Evolutionary conservation across 2,888 invertebrate species (phyloP).

Genomic region (Pristionchus entomophagus): DNA sequence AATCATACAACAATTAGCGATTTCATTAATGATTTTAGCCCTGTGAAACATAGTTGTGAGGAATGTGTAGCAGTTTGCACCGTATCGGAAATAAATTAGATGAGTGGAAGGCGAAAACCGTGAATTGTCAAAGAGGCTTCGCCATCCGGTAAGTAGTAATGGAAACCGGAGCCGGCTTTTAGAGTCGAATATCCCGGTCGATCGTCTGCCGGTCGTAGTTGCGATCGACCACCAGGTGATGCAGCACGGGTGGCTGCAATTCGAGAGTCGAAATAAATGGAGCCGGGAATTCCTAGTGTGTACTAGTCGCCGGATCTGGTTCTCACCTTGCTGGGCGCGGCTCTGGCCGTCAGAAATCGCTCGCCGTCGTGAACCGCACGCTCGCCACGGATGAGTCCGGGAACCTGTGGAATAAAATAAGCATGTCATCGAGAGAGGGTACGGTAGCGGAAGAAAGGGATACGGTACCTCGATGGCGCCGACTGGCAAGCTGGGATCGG

Average conservation of each 20-base stretch:
- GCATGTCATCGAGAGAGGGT: neutral
- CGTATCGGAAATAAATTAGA: neutral
- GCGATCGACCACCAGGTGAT: neutral
- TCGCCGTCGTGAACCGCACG: conserved; percentile 13
- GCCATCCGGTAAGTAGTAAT: neutral
- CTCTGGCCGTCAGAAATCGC: neutral
- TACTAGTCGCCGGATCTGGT: neutral
- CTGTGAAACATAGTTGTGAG: neutral
- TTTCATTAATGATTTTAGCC: no score
- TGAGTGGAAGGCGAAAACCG: neutral
- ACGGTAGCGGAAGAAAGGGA: no score
- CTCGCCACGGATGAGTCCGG: neutral
- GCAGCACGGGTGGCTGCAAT: conserved; percentile 8
- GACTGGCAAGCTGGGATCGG: conserved; percentile 12
- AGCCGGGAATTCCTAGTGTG: neutral
- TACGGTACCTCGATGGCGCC: neutral
- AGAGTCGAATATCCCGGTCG: conserved; percentile 43
- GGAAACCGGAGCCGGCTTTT: neutral
- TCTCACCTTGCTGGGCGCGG: neutral
- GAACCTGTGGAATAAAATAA: neutral
- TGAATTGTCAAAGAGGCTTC: neutral
- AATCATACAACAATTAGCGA: no score
- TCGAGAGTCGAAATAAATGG: neutral
- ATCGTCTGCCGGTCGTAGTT: conserved; percentile 22
- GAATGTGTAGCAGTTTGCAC: conserved; percentile 3